These are phyloP conservation scores for Mormyrops boulengeri DNA, from an alignment of 2,797 vertebrate species.

Conservation along the genomic window DNA sequence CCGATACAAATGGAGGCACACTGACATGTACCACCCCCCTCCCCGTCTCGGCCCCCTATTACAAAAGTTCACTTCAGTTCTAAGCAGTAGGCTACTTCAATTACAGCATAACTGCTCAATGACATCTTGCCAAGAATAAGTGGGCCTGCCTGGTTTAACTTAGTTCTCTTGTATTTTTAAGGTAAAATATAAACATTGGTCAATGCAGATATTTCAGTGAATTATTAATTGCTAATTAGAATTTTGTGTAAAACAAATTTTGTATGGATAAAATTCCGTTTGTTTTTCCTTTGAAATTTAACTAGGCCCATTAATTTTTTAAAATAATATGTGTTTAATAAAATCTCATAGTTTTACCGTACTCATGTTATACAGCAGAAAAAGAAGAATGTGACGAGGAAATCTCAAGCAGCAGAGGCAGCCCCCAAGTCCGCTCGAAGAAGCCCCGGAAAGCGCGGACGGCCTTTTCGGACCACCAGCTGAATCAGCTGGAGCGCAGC, in stretches of 20 bases:
- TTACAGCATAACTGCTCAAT: background rate
- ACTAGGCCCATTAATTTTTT: background rate
- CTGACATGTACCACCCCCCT: conserved; percentile 69
- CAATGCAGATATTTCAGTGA: background rate
- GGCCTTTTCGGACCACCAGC: conserved; percentile 92
- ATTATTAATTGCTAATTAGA: background rate
- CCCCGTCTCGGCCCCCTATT: background rate
- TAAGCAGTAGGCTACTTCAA: background rate
- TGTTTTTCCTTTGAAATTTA: background rate
- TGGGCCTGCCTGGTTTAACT: background rate
- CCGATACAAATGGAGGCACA: conserved; percentile 83
- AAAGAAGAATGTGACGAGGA: conserved; percentile 90
- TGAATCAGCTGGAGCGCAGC: conserved; percentile 87
- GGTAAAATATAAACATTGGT: background rate
- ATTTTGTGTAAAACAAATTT: background rate
- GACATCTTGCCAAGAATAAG: background rate
- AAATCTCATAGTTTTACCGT: background rate
- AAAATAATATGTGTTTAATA: background rate
- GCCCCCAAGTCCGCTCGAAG: conserved; percentile 83
- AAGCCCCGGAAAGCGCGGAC: conserved; percentile 91
- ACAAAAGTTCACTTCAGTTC: background rate
- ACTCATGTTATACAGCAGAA: conserved; percentile 57
- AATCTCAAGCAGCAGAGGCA: conserved; percentile 91
- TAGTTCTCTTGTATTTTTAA: background rate
- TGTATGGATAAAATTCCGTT: background rate